Percentiles rank a stretch among this genome's conserved stretches.
Conservation (phyloP, 1,140 invertebrate species). For the Caenorhabditis tropicalis region DNA sequence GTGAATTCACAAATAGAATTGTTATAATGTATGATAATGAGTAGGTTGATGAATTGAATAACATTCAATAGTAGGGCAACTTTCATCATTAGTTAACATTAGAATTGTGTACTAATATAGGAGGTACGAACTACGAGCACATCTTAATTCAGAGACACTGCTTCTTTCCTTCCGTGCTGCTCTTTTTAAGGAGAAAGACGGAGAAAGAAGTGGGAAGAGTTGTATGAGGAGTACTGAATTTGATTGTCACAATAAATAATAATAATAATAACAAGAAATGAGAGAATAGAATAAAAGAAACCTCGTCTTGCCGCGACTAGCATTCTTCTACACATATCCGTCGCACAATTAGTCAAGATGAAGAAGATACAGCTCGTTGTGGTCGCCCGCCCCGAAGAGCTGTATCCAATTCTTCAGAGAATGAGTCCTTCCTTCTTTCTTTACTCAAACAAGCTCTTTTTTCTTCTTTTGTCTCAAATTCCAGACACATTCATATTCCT, state of each 20-base stretch:
- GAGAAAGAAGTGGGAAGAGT: background rate
- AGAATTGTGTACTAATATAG: constrained; percentile 27
- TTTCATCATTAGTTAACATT: background rate
- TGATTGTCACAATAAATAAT: constrained; percentile 39
- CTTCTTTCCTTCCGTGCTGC: background rate
- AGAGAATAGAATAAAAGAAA: constrained; percentile 42
- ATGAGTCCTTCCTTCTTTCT: background rate
- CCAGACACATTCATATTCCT: background rate
- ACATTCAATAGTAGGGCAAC: background rate
- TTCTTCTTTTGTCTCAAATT: constrained; percentile 35
- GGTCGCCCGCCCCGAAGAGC: constrained; percentile 34
- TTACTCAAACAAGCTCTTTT: constrained; percentile 25
- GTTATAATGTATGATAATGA: constrained; percentile 44
- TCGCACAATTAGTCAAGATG: constrained; percentile 20
- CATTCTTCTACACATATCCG: constrained; percentile 43
- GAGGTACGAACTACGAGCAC: background rate
- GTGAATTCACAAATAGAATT: constrained; percentile 11
- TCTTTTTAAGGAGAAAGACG: background rate
- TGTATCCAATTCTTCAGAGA: background rate
- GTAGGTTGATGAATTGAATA: constrained; percentile 35
- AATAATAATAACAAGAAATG: constrained; percentile 43
- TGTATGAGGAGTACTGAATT: constrained; percentile 8
- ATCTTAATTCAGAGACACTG: background rate
- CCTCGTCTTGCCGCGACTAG: background rate
- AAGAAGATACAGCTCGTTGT: constrained; percentile 6